Conservation (phyloP, 1,140 invertebrate genomes). For the Tenebrio molitor region DNA sequence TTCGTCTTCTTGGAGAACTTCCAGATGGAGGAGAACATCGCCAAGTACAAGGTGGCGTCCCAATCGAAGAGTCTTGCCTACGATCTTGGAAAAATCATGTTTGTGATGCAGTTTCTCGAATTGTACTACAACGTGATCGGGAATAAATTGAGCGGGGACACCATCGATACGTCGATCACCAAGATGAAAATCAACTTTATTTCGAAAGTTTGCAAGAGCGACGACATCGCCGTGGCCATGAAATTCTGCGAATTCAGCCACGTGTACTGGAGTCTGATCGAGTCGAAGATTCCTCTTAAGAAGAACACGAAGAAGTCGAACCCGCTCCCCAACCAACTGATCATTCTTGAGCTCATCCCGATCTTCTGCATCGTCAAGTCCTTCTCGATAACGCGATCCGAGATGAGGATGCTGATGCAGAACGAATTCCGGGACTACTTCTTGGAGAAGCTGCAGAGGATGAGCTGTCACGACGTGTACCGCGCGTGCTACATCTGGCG, state of each 20-base stretch:
- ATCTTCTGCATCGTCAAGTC: too few species aligned
- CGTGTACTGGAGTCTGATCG: slow-evolving; percentile 66
- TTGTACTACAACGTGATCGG: not conserved
- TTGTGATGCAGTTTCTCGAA: slow-evolving; percentile 46
- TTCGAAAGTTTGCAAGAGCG: not conserved
- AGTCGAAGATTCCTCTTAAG: slow-evolving; percentile 33
- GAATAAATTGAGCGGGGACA: not conserved
- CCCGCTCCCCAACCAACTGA: slow-evolving; percentile 70
- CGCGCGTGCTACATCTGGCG: too few species aligned
- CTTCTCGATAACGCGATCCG: too few species aligned
- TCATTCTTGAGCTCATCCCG: slow-evolving; percentile 68
- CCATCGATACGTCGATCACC: not conserved
- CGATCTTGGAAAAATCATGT: slow-evolving; percentile 52
- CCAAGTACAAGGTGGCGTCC: slow-evolving; percentile 47
- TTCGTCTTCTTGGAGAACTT: slow-evolving; percentile 31
- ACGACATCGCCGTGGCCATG: too few species aligned
- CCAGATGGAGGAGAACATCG: slow-evolving; percentile 46
- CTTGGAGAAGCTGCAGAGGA: too few species aligned
- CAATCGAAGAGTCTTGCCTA: slow-evolving; percentile 50
- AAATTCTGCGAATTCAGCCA: slow-evolving; percentile 49
- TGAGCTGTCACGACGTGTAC: too few species aligned
- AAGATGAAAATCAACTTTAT: slow-evolving; percentile 10
- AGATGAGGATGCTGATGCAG: too few species aligned
- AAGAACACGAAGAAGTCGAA: slow-evolving; percentile 63
- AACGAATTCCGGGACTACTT: too few species aligned